phyloP scores from a whole-genome alignment of 2,113 vertebrate species.

The Athene noctua region DNA sequence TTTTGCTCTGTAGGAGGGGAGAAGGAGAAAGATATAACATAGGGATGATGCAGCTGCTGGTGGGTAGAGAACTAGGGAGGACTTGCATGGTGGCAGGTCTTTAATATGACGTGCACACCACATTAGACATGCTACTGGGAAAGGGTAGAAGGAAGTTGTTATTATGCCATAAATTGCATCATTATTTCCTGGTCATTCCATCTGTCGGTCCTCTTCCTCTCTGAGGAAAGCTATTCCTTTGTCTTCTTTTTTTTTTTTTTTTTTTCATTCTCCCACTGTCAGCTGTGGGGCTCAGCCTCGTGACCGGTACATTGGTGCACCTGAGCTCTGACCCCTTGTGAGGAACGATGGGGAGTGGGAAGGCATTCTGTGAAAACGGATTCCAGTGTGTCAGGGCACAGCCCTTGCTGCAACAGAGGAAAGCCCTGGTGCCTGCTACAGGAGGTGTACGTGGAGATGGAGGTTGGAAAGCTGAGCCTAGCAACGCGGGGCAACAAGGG shows the following conservation, averaged over 20 bases:
- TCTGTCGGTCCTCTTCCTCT: background rate
- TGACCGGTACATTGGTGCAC: background rate
- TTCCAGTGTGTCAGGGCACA: background rate
- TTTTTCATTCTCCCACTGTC: background rate
- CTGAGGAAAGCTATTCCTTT: background rate
- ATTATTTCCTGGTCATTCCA: background rate
- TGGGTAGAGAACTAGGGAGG: background rate
- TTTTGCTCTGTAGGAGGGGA: background rate
- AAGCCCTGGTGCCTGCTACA: background rate
- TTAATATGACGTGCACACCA: background rate
- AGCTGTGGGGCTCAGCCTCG: background rate
- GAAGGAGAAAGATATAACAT: background rate
- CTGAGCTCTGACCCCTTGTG: background rate
- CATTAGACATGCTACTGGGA: background rate
- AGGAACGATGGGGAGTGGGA: background rate
- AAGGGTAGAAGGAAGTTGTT: background rate
- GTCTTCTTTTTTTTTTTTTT: background rate
- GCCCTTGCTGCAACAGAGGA: background rate
- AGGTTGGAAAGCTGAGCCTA: background rate
- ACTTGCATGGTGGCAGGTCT: background rate
- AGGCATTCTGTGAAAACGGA: background rate
- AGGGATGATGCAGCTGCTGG: fast-evolving
- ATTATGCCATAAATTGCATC: background rate
- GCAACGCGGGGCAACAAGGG: background rate
- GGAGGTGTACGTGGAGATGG: background rate